phyloP scores from a whole-genome alignment of 2,888 invertebrate species.

The Exephanes ischioxanthus region DNA sequence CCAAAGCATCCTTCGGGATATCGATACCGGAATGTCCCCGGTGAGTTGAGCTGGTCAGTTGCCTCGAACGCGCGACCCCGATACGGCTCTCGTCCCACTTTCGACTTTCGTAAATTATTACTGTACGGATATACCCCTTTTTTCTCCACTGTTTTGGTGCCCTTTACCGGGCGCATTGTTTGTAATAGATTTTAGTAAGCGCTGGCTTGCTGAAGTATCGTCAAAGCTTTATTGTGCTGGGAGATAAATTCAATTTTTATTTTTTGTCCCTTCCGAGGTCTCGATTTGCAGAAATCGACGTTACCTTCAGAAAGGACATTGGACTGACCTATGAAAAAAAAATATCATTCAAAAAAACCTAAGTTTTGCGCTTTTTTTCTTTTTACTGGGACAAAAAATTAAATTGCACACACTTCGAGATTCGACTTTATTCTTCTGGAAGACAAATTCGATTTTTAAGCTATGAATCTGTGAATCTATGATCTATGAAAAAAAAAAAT shows the following conservation, averaged over 20 bases:
- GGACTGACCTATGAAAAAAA: background rate
- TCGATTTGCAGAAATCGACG: too few species aligned
- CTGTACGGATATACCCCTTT: constrained; percentile 32
- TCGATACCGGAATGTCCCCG: constrained; percentile 42
- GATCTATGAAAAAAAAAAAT: too few species aligned
- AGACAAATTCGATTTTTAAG: background rate
- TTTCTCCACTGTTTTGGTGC: constrained; percentile 1
- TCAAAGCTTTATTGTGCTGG: too few species aligned
- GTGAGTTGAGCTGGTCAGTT: constrained; percentile 46
- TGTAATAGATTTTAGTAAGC: background rate
- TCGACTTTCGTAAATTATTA: constrained; percentile 65
- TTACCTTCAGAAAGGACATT: too few species aligned
- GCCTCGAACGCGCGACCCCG: constrained; percentile 36
- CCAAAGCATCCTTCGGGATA: constrained; percentile 49
- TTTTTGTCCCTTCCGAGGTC: background rate
- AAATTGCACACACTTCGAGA: background rate
- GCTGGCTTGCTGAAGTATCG: background rate
- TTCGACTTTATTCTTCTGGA: background rate
- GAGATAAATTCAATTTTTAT: background rate
- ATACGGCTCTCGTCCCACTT: constrained; percentile 54
- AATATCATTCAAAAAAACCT: background rate
- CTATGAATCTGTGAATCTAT: too few species aligned
- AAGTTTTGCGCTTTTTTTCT: too few species aligned
- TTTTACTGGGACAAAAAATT: background rate
- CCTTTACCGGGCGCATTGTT: background rate